Base-by-base conservation (phyloP, 2,797 vertebrate genomes). In the Chromis chromis region DNA sequence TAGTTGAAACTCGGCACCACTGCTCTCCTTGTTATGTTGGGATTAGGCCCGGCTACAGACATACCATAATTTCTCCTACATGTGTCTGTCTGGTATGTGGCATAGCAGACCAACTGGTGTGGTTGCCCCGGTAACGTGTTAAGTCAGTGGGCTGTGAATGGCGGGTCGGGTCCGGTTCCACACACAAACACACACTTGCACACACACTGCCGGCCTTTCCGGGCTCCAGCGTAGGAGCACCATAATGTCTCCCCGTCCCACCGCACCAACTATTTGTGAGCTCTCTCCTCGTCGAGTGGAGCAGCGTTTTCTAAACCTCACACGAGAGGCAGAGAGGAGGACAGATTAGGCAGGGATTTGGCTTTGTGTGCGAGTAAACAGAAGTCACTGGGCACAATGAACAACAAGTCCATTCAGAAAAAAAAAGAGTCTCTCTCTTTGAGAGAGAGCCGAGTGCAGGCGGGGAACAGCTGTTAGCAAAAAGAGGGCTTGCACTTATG, bases 1-100 rank as follows among this genome's bases (percentile, higher is more conserved):
- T 80, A 53, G 72, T 27, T 83, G 86, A 84, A 88, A 88, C 84
- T 66, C 31, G 55, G 82, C 85, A 78, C 88, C 77, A 22, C 1
- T 12, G 57, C 65, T 79, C 81, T 83, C 75, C 84, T 88, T 85
- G 85, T 89, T 88, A 73, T 79, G 77, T 72, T 50, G 86, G 87
- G 85, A 89, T 90, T 89, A 89, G 79, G 55, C 76, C 84, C 4
- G 27, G 72, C 83, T 82, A 58, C 81, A 88, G 86, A 90, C 92
- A 88, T 91, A 84, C 86, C 87, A 90, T 92, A 86, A 89, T 93
- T 91, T 91, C 87, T 90, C 88, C 89, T 91, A 91, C 91, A 94
- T 93, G 89, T 88, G 90, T 93, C 92, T 88, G 92, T 92, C 92
- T 94, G 93, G 93, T 92, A 93, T 94, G 90, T 91, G 86, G 91